Evolutionary conservation across 2,797 vertebrate genomes (phyloP).

Genomic region (Sebastiscus tertius): DNA sequence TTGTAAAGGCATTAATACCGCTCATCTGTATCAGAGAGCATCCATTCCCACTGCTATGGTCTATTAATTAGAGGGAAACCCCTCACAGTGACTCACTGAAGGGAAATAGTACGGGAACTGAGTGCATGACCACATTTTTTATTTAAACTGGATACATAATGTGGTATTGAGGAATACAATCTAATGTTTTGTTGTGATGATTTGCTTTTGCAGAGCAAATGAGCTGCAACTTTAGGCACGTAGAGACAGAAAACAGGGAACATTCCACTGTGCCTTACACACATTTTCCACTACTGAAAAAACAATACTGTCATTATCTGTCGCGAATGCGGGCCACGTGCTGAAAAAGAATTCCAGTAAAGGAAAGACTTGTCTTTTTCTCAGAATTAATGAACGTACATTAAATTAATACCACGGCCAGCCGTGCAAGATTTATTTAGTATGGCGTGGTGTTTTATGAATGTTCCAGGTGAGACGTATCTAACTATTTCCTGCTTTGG

Average conservation of each 20-base stretch:
- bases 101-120: not conserved
- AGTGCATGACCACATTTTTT: not conserved
- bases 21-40: not conserved
- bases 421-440: not conserved
- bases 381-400: not conserved
- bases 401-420: not conserved
- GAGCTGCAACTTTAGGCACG: slow-evolving; percentile 16
- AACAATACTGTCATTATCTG: slow-evolving; percentile 51
- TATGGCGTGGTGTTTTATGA: not conserved
- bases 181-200: not conserved
- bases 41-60: not conserved
- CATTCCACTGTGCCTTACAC: slow-evolving; percentile 44
- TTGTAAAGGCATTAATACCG: not conserved
- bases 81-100: not conserved
- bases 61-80: not conserved
- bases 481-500: not conserved
- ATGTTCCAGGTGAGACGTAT: not conserved
- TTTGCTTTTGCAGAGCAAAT: not conserved
- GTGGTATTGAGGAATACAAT: not conserved
- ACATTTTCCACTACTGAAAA: slow-evolving; percentile 42
- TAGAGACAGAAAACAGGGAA: slow-evolving; percentile 28
- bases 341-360: not conserved
- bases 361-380: not conserved
- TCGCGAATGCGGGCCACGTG: slow-evolving; percentile 2
- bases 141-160: not conserved